Evolutionary conservation across 2,113 vertebrate species (phyloP), one percentile per base, ranked within the genome.

Genomic region (Psammodynastes pulverulentus): DNA sequence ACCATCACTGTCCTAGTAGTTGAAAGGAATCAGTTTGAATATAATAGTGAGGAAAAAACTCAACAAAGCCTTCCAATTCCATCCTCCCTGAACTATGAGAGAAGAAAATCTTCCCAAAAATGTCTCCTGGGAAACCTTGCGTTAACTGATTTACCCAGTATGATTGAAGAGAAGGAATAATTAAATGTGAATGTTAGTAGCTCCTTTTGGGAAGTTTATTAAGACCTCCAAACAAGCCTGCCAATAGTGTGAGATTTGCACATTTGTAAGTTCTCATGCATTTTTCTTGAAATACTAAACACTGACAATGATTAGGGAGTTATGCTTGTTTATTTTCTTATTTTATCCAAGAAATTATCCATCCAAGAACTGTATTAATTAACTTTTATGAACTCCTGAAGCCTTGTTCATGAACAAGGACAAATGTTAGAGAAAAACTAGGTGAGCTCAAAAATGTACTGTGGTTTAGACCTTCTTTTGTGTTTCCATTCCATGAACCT

Each of bases 301-400:
- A 72, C 26, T 87, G 67, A 87, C 86, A 54, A 39, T 19, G 58
- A 88, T 79, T 46, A 79, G 15, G 54, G 4, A 92, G 58, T 45
- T 54, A 46, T 84, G 62, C 17, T 72, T 51, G 54, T 87, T 52
- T 89, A 89, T 92, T 95, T 48, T 89, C n/a, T 94, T 89, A 43
- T 5, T 91, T 91, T 9, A 49, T 58, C 26, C 26, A 84, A 93
- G 92, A 93, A 48, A 0, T 0, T 12, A 43, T 26, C 72, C 93
- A 91, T 87, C 39, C 1, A 17, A 9, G 85, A 21, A 93, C 26
- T 56, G 17, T 53, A 87, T 51, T 45, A 92, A 56, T 93, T 87
- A 19, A 90, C 79, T 93, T 93, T 92, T 72, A 29, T 91, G 86
- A 62, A 92, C 7, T 0, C 21, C 13, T 89, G 29, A 84, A 94